A percentile compares a stretch with the other conserved stretches of the same genome.
These are phyloP conservation scores for Seira ritae DNA, from an alignment of 2,888 invertebrate species.

Conservation along the genomic window DNA sequence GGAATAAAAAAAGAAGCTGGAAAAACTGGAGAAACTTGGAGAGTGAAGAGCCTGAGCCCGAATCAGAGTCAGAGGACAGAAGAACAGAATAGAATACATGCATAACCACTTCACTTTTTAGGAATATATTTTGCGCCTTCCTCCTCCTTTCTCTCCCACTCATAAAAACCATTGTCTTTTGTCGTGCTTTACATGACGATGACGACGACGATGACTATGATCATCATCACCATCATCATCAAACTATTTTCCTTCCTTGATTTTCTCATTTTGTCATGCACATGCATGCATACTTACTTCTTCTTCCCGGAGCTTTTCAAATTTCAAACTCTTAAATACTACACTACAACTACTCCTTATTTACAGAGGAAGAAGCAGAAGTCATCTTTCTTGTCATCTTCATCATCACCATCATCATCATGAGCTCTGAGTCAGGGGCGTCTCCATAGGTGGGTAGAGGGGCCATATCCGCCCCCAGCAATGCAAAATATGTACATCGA, in stretches of 20 bases:
- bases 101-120: too few species aligned
- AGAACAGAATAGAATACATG: neutral
- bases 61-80: neutral
- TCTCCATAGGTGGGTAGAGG: too few species aligned
- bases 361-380: constrained; percentile 19
- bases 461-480: too few species aligned
- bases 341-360: neutral
- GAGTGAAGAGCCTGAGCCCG: too few species aligned
- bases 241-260: constrained; percentile 28
- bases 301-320: constrained; percentile 14
- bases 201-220: too few species aligned
- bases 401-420: constrained; percentile 5
- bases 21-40: neutral
- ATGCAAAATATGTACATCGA: too few species aligned
- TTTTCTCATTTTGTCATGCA: constrained; percentile 52
- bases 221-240: neutral
- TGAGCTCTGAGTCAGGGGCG: too few species aligned
- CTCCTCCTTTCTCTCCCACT: neutral
- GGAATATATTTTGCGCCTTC: constrained; percentile 13
- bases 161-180: constrained; percentile 13
- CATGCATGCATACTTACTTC: constrained; percentile 3
- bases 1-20: neutral
- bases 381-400: constrained; percentile 37
- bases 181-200: constrained; percentile 1
- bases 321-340: constrained; percentile 14